Evolutionary conservation across 2,797 vertebrate genomes (phyloP).

Genomic region (Chanos chanos): DNA sequence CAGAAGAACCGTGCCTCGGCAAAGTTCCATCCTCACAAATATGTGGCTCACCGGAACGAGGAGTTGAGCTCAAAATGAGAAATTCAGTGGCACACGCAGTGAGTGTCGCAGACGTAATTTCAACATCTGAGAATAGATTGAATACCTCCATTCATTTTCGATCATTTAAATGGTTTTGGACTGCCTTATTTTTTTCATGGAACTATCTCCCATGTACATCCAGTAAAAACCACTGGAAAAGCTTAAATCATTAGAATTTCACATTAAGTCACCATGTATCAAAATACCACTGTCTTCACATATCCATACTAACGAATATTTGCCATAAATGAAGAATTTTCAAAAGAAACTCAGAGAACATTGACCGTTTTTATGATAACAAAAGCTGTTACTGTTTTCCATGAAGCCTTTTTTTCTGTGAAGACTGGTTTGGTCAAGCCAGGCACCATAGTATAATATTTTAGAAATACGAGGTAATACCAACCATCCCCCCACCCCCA

Average conservation of each 20-base stretch:
- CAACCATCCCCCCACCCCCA: no score
- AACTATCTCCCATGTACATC: constrained; percentile 45
- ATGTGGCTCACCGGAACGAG: constrained; percentile 79
- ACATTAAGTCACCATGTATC: no score
- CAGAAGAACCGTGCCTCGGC: constrained; percentile 78
- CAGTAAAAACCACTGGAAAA: constrained; percentile 53
- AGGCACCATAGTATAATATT: no score
- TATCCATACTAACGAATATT: no score
- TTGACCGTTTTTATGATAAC: no score
- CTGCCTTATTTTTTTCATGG: constrained; percentile 34
- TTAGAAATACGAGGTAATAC: no score
- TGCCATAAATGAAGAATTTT: no score
- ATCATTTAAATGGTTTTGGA: constrained; percentile 56
- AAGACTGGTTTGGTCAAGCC: no score
- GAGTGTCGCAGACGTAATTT: constrained; percentile 61
- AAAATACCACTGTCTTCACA: no score
- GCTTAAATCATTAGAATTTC: constrained; percentile 56
- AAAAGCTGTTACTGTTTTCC: no score
- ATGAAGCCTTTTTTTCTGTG: no score
- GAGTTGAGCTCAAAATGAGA: constrained; percentile 78
- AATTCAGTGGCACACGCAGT: constrained; percentile 70
- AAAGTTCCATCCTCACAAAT: constrained; percentile 70
- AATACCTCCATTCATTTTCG: constrained; percentile 60
- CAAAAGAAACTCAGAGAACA: no score
- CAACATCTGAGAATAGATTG: constrained; percentile 59